Conservation (phyloP, 2,113 vertebrate genomes). For the Blennius ocellaris region DNA sequence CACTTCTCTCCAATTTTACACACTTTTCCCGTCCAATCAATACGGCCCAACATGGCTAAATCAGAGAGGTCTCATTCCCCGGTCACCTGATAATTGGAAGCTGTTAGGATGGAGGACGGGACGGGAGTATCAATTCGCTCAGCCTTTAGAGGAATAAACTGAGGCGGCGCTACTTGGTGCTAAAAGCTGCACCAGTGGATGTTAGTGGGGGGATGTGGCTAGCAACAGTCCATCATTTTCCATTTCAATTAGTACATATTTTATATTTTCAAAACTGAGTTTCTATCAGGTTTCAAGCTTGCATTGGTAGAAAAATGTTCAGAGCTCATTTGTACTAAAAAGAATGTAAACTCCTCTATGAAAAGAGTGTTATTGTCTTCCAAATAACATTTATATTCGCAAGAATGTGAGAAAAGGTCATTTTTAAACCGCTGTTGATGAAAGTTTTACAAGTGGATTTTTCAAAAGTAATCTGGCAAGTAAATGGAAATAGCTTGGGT, state of each 20-base stretch:
- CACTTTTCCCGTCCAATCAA: slow-evolving; percentile 54
- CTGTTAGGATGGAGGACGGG: slow-evolving; percentile 36
- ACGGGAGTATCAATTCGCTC: slow-evolving; percentile 11
- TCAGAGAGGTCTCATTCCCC: slow-evolving; percentile 35
- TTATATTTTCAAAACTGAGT: background rate
- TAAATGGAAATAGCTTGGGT: background rate
- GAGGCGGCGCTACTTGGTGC: background rate
- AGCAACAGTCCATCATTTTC: background rate
- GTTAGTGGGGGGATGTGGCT: background rate
- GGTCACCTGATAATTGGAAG: slow-evolving; percentile 45
- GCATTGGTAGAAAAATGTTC: background rate
- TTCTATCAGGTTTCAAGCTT: background rate
- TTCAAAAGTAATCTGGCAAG: no score
- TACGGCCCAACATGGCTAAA: slow-evolving; percentile 37
- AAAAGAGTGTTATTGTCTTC: no score
- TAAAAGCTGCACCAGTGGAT: slow-evolving; percentile 6
- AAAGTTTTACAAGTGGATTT: no score
- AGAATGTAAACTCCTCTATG: no score
- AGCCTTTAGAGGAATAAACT: slow-evolving; percentile 6
- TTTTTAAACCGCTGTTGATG: no score
- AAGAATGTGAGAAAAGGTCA: no score
- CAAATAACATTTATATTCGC: no score
- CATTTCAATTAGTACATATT: background rate
- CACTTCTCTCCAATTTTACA: slow-evolving; percentile 37
- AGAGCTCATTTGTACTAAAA: no score